Conservation (phyloP, 2,113 vertebrate species). For the Herpailurus yagouaroundi region DNA sequence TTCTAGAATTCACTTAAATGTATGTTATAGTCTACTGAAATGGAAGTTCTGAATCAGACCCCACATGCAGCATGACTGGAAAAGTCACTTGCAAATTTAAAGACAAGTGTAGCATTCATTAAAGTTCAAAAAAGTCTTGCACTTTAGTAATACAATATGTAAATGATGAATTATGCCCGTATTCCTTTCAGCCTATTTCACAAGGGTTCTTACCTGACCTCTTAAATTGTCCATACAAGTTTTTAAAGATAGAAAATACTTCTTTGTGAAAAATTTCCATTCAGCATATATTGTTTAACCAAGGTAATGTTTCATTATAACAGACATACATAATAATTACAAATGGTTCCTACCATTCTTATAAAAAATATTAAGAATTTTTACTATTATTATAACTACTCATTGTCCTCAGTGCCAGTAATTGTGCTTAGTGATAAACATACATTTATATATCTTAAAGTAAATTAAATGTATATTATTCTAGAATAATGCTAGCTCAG, state of each 20-base stretch:
- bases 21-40: not conserved
- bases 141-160: not conserved
- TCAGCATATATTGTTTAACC: not conserved
- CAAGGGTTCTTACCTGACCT: not conserved
- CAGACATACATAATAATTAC: not conserved
- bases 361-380: not conserved
- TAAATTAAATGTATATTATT: not conserved
- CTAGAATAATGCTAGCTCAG: not conserved
- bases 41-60: not conserved
- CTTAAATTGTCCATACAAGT: not conserved
- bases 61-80: not conserved
- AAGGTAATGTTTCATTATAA: not conserved
- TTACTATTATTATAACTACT: not conserved
- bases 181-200: not conserved
- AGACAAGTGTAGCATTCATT: conserved; percentile 28
- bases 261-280: not conserved
- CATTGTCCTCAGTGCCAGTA: not conserved
- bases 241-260: not conserved
- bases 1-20: not conserved
- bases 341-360: not conserved
- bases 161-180: not conserved
- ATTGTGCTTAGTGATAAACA: not conserved
- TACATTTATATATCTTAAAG: not conserved
- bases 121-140: not conserved
- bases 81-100: conserved; percentile 22